phyloP scores from a whole-genome alignment of 1,140 invertebrate genomes.

The Hirudo medicinalis region DNA sequence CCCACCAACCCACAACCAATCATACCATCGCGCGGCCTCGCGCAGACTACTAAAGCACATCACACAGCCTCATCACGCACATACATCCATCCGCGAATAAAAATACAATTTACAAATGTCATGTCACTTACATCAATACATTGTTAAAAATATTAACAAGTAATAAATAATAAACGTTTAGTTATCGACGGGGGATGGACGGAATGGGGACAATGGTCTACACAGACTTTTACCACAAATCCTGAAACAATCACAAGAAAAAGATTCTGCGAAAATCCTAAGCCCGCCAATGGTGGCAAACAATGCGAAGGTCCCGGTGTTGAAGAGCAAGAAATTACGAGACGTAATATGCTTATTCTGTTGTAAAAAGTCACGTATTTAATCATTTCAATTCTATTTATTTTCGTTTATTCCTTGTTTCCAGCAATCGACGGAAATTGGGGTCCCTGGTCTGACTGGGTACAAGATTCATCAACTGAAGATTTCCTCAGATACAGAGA shows the following conservation, averaged over 20 bases:
- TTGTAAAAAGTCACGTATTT: too few species aligned
- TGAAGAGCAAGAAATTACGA: constrained; percentile 24
- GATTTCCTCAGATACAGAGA: constrained; percentile 49
- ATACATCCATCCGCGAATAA: too few species aligned
- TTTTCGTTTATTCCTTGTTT: not conserved
- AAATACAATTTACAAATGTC: too few species aligned
- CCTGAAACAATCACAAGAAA: constrained; percentile 34
- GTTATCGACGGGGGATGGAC: constrained; percentile 31
- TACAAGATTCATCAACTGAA: constrained; percentile 53
- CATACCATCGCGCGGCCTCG: too few species aligned
- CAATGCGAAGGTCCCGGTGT: constrained; percentile 26
- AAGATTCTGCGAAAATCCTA: constrained; percentile 37
- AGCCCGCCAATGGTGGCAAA: constrained; percentile 28
- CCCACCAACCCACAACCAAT: too few species aligned
- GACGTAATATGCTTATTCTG: not conserved
- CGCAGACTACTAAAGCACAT: too few species aligned
- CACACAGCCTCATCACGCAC: too few species aligned
- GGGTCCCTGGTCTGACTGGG: constrained; percentile 50
- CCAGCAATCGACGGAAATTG: constrained; percentile 45
- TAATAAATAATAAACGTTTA: not conserved
- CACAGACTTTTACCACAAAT: constrained; percentile 30
- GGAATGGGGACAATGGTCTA: constrained; percentile 36
- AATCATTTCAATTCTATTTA: not conserved
- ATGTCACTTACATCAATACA: too few species aligned
- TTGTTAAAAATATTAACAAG: too few species aligned